Percentiles rank a stretch among this genome's conserved stretches.
Conservation (phyloP, 2,888 invertebrate species). For the Melangyna quadrimaculata region DNA sequence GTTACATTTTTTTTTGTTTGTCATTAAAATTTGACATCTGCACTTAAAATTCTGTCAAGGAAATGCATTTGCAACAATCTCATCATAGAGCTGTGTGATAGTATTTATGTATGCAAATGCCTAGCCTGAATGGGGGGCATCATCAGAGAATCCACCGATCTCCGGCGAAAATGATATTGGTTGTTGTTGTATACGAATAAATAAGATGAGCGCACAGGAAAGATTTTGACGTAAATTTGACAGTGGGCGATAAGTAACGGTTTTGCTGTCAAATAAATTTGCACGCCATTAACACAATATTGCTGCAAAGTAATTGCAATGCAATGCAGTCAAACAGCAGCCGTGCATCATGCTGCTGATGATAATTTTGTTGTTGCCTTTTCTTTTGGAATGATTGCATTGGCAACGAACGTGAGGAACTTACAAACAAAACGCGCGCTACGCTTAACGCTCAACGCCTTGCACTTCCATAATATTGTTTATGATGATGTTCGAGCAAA, state of each 20-base stretch:
- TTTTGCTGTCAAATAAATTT: conserved; percentile 70
- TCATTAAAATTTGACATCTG: conserved; percentile 62
- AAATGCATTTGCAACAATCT: conserved; percentile 68
- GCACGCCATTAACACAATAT: conserved; percentile 68
- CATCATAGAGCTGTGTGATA: conserved; percentile 3
- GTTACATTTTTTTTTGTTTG: conserved; percentile 66
- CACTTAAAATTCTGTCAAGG: conserved; percentile 70
- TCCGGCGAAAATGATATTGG: conserved; percentile 10
- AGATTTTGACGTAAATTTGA: conserved; percentile 71
- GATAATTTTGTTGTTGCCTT: background rate
- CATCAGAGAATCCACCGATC: background rate
- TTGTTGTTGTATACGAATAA: conserved; percentile 41
- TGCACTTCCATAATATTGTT: background rate
- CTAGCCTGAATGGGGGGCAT: background rate
- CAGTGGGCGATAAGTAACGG: conserved; percentile 72
- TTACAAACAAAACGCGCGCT: conserved; percentile 22
- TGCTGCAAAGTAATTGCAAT: conserved; percentile 55
- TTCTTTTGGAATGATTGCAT: conserved; percentile 9
- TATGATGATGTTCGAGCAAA: conserved; percentile 40
- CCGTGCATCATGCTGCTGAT: conserved; percentile 35
- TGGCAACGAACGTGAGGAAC: background rate
- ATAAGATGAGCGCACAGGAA: conserved; percentile 48
- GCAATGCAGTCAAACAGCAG: conserved; percentile 44
- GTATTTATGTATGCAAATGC: too few relatives aligned
- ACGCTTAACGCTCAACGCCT: background rate